Percentiles rank a stretch among this genome's conserved stretches.
phyloP scores from a whole-genome alignment of 2,797 vertebrate species.

The Psittacula echo region DNA sequence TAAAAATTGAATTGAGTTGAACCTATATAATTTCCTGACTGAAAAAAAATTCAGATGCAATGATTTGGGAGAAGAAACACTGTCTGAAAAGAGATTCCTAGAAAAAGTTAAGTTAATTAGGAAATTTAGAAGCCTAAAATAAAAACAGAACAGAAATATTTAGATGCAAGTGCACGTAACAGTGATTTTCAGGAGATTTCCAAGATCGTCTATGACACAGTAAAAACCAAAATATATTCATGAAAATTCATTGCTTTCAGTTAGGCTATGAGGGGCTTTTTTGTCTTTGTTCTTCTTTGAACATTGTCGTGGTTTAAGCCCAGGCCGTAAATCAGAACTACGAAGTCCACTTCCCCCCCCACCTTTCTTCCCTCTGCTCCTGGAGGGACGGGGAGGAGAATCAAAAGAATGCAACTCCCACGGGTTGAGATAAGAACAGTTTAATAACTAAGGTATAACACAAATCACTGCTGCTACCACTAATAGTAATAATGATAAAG shows the following conservation, averaged over 20 bases:
- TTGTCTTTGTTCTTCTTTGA: background rate
- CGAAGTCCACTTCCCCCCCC: no score
- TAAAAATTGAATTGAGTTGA: background rate
- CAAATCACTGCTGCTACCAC: no score
- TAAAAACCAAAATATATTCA: background rate
- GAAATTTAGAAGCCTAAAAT: background rate
- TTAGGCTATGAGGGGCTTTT: background rate
- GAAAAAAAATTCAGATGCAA: background rate
- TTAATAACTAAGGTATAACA: no score
- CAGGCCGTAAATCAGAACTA: no score
- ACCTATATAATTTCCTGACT: background rate
- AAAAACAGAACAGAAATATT: background rate
- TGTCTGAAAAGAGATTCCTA: background rate
- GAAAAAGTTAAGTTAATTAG: background rate
- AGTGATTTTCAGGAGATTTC: background rate
- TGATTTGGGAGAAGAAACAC: background rate
- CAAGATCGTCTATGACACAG: background rate
- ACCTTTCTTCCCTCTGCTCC: no score
- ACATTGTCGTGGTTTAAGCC: no score
- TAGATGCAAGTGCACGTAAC: background rate
- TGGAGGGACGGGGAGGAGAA: no score
- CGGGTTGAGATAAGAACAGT: no score
- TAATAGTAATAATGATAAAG: no score
- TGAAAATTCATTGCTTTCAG: background rate
- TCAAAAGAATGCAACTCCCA: no score